These are phyloP conservation scores for Notamacropus eugenii DNA, from an alignment of 2,797 vertebrate genomes.

Conservation along the genomic window DNA sequence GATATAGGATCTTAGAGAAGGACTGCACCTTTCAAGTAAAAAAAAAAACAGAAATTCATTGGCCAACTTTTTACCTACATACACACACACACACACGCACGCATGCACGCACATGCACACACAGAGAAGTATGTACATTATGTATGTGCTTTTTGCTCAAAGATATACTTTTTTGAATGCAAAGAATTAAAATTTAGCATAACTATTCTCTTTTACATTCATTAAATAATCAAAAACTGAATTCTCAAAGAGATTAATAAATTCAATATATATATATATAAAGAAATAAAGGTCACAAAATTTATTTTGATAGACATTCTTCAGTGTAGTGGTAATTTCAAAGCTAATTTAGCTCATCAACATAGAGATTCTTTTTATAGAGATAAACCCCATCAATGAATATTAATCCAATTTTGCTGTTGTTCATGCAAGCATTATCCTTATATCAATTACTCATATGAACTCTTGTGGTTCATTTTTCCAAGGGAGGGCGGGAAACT, in stretches of 20 bases:
- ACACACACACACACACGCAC: neutral
- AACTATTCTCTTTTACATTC: slow-evolving; percentile 30
- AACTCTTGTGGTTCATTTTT: slow-evolving; percentile 38
- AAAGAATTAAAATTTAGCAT: slow-evolving; percentile 17
- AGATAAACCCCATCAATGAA: neutral
- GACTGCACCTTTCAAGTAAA: neutral
- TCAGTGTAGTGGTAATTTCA: slow-evolving; percentile 19
- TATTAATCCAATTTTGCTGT: neutral
- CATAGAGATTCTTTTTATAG: slow-evolving; percentile 25
- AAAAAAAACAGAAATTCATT: neutral
- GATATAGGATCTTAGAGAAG: neutral
- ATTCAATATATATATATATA: slow-evolving; percentile 16
- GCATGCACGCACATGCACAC: neutral
- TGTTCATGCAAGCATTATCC: slow-evolving; percentile 37
- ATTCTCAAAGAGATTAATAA: slow-evolving; percentile 24
- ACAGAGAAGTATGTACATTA: neutral
- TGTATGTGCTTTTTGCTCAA: neutral
- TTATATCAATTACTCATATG: slow-evolving; percentile 7
- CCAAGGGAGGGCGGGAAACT: slow-evolving; percentile 64
- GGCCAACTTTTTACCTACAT: neutral
- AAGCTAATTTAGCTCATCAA: slow-evolving; percentile 25
- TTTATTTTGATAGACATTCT: slow-evolving; percentile 47
- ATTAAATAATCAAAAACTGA: slow-evolving; percentile 57
- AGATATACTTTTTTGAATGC: neutral
- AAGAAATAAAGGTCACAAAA: slow-evolving; percentile 36